Evolutionary conservation across 2,888 invertebrate genomes (phyloP).

Genomic region (Bugula neritina): DNA sequence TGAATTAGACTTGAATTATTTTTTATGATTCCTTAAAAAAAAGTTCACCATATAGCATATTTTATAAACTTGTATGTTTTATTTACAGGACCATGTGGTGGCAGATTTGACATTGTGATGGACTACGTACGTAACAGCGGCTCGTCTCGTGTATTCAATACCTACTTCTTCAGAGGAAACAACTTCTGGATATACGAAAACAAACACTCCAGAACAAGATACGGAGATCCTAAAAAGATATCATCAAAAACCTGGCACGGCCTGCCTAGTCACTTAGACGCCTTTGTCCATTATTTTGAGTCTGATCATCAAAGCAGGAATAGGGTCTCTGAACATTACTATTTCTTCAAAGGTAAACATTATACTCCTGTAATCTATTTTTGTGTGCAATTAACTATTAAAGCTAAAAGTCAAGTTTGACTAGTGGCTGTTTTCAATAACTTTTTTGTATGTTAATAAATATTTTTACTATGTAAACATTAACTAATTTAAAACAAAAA

Average conservation of each 20-base stretch:
- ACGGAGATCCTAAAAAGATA: conserved; percentile 50
- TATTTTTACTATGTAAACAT: too few species aligned
- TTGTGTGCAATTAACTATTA: too few species aligned
- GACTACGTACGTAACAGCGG: conserved; percentile 33
- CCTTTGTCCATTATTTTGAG: conserved; percentile 47
- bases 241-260: conserved; percentile 43
- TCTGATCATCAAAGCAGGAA: conserved; percentile 19
- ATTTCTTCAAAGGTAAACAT: conserved; percentile 21
- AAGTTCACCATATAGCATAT: too few species aligned
- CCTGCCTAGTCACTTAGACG: conserved; percentile 45
- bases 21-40: too few species aligned
- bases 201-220: conserved; percentile 50
- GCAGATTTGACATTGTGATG: conserved; percentile 22
- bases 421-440: too few species aligned
- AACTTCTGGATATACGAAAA: conserved; percentile 55
- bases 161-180: conserved; percentile 52
- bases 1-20: too few species aligned
- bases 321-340: conserved; percentile 1
- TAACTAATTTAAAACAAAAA: too few species aligned
- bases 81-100: not conserved
- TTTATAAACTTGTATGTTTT: not conserved
- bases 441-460: too few species aligned
- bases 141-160: conserved; percentile 50
- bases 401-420: too few species aligned
- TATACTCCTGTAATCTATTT: too few species aligned